Conservation (phyloP, 1,140 invertebrate genomes). For the Listronotus oregonensis region DNA sequence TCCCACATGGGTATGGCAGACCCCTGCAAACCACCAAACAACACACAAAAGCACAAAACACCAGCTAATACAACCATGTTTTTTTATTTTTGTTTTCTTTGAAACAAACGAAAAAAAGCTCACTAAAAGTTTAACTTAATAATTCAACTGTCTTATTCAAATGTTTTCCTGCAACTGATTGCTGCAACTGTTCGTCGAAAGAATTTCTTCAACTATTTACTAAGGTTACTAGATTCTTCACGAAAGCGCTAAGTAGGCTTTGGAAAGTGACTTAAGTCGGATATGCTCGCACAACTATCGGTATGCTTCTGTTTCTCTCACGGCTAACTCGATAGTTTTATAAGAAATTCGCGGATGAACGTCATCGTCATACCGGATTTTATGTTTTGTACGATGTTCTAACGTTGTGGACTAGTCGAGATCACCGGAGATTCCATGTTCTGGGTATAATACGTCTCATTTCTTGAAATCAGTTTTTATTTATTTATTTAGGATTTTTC, state of each 20-base stretch:
- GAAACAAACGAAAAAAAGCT: constrained; percentile 11
- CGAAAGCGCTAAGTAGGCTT: constrained; percentile 20
- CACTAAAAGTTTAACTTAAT: not conserved
- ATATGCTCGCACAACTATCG: constrained; percentile 17
- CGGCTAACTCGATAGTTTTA: constrained; percentile 26
- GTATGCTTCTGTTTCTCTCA: constrained; percentile 22
- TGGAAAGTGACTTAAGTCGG: constrained; percentile 15
- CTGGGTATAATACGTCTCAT: not conserved
- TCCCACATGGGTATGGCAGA: constrained; percentile 78
- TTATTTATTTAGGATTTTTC: no score
- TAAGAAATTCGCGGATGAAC: constrained; percentile 28
- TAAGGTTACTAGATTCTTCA: constrained; percentile 18
- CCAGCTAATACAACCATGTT: constrained; percentile 29
- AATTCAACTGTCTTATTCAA: constrained; percentile 4
- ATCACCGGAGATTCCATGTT: constrained; percentile 2
- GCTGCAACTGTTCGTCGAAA: constrained; percentile 9
- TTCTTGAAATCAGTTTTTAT: not conserved
- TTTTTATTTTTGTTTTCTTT: constrained; percentile 8
- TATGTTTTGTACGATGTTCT: constrained; percentile 21
- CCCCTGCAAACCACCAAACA: constrained; percentile 33
- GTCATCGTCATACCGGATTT: constrained; percentile 35
- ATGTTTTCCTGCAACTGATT: constrained; percentile 6
- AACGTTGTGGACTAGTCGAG: not conserved
- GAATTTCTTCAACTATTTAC: constrained; percentile 16
- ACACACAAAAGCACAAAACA: constrained; percentile 45